phyloP scores from a whole-genome alignment of 2,888 invertebrate genomes.

The Incurvaria masculella region DNA sequence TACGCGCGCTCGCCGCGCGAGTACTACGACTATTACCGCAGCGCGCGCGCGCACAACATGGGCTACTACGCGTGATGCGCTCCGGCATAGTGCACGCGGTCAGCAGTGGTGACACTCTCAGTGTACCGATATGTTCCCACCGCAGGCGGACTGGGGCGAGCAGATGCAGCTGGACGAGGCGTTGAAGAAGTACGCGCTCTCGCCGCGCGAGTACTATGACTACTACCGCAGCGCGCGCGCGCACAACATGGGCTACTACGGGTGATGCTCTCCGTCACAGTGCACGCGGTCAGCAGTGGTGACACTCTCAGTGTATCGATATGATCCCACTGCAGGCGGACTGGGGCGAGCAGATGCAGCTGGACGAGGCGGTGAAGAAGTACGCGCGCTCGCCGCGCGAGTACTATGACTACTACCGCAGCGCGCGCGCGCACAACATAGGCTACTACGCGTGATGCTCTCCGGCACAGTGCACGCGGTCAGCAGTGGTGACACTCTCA shows the following conservation, averaged over 20 bases:
- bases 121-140: too few relatives aligned
- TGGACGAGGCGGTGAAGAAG: slow-evolving; percentile 44
- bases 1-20: slow-evolving; percentile 34
- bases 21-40: slow-evolving; percentile 46
- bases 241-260: slow-evolving; percentile 42
- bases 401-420: slow-evolving; percentile 46
- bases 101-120: too few relatives aligned
- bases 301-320: too few relatives aligned
- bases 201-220: slow-evolving; percentile 39
- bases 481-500: too few relatives aligned
- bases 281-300: too few relatives aligned
- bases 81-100: too few relatives aligned
- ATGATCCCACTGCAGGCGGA: slow-evolving; percentile 46
- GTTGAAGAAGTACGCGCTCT: slow-evolving; percentile 37
- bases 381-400: slow-evolving; percentile 34
- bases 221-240: slow-evolving; percentile 47
- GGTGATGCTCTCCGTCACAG: slow-evolving; percentile 20
- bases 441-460: slow-evolving; percentile 43
- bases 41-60: slow-evolving; percentile 42
- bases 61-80: slow-evolving; percentile 43
- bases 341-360: slow-evolving; percentile 44
- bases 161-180: slow-evolving; percentile 39
- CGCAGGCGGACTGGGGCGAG: slow-evolving; percentile 50
- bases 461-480: too few relatives aligned
- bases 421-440: slow-evolving; percentile 42